A percentile compares a stretch with the other conserved stretches of the same genome.
phyloP scores from a whole-genome alignment of 53 echinoderm and acorn worm genomes.

The Mesocentrotus franciscanus region DNA sequence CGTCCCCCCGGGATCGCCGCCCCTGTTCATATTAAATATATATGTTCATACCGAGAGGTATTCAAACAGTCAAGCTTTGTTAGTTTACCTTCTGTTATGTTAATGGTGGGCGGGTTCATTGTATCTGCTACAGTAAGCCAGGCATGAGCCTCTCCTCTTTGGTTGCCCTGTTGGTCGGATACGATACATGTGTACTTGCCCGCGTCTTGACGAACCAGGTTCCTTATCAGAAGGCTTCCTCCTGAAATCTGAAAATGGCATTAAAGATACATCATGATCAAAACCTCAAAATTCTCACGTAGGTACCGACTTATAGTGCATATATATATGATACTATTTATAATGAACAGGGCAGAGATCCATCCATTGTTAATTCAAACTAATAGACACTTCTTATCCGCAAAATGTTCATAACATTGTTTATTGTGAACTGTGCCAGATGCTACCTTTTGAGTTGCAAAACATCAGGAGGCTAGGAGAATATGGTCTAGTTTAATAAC shows the following conservation, averaged over 20 bases:
- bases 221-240: slow-evolving; percentile 67
- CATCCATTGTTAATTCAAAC: too few relatives aligned
- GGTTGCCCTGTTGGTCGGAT: slow-evolving; percentile 22
- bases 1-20: too few relatives aligned
- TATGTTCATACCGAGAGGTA: not conserved
- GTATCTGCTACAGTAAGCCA: slow-evolving; percentile 61
- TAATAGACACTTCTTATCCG: not conserved
- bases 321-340: too few relatives aligned
- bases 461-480: not conserved
- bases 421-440: not conserved
- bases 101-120: slow-evolving; percentile 12
- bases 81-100: slow-evolving; percentile 75
- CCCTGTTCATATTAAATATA: too few relatives aligned
- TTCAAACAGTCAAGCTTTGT: not conserved
- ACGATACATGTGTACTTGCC: slow-evolving; percentile 82
- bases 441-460: not conserved
- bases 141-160: slow-evolving; percentile 68
- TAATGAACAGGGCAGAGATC: too few relatives aligned
- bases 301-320: too few relatives aligned
- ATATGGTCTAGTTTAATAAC: not conserved
- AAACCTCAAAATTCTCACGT: not conserved
- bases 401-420: not conserved
- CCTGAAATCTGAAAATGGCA: slow-evolving; percentile 34
- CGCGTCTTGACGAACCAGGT: slow-evolving; percentile 57
- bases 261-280: not conserved